phyloP scores from a whole-genome alignment of 2,888 invertebrate species.

The Yponomeuta plumbellus region DNA sequence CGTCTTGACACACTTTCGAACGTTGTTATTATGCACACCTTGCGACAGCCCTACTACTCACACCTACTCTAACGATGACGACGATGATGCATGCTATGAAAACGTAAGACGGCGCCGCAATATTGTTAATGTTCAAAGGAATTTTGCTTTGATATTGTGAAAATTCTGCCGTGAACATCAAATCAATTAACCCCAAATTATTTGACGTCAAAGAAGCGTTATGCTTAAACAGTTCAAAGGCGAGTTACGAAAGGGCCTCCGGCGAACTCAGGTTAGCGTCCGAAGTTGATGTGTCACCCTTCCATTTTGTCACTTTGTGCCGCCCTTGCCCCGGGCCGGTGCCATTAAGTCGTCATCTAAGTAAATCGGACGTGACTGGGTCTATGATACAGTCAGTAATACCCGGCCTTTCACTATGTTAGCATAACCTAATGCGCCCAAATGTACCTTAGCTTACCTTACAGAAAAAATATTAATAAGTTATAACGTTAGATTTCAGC shows the following conservation, averaged over 20 bases:
- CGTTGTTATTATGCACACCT: slow-evolving; percentile 66
- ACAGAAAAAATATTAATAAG: neutral
- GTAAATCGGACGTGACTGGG: neutral
- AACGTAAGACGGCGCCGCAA: neutral
- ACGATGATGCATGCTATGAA: neutral
- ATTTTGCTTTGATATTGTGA: neutral
- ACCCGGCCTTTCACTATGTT: neutral
- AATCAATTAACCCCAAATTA: neutral
- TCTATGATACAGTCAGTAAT: neutral
- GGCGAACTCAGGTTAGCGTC: slow-evolving; percentile 37
- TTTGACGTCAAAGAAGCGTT: neutral
- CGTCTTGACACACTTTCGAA: slow-evolving; percentile 74
- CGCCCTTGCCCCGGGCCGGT: neutral
- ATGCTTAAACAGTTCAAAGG: neutral
- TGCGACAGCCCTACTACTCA: slow-evolving; percentile 42
- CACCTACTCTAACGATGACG: neutral
- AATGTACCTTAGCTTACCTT: neutral
- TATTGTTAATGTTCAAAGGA: neutral
- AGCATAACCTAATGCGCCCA: neutral
- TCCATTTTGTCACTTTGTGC: slow-evolving; percentile 11
- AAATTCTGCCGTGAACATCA: neutral
- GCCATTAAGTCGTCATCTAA: neutral
- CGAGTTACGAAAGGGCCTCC: slow-evolving; percentile 18
- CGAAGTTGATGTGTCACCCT: slow-evolving; percentile 21
- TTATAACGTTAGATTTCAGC: neutral